Percentiles rank a stretch among this genome's conserved stretches.
Evolutionary conservation across 2,888 invertebrate species (phyloP).

Genomic region (Ectobius pallidus): DNA sequence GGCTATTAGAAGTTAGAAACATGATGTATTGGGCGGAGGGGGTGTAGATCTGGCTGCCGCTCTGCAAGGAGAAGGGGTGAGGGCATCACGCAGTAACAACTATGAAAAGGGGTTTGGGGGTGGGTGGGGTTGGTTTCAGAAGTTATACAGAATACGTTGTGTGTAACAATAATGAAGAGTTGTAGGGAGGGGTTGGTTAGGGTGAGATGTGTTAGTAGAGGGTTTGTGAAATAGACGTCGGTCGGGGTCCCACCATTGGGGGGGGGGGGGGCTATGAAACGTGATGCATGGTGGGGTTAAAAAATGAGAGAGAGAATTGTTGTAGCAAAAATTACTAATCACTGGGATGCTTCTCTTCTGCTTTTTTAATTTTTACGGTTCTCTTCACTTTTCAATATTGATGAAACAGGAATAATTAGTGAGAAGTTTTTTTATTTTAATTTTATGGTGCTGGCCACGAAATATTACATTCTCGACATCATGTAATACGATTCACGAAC

Average conservation of each 20-base stretch:
- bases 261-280: constrained; percentile 13
- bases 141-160: constrained; percentile 22
- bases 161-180: constrained; percentile 21
- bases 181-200: constrained; percentile 1
- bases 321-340: constrained; percentile 23
- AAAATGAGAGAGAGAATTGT: background rate
- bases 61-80: background rate
- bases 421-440: background rate
- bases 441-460: too few species aligned
- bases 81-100: background rate
- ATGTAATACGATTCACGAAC: too few species aligned
- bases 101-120: background rate
- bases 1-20: constrained; percentile 31
- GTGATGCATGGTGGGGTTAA: constrained; percentile 22
- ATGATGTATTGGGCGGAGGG: constrained; percentile 24
- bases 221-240: background rate
- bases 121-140: constrained; percentile 24
- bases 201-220: constrained; percentile 7
- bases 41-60: background rate
- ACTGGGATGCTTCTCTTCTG: constrained; percentile 8
- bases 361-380: background rate
- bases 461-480: background rate
- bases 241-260: background rate
- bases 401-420: constrained; percentile 14
- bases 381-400: background rate